Base-by-base conservation (phyloP, 2,113 vertebrate species). In the Lethenteron camtschaticum region DNA sequence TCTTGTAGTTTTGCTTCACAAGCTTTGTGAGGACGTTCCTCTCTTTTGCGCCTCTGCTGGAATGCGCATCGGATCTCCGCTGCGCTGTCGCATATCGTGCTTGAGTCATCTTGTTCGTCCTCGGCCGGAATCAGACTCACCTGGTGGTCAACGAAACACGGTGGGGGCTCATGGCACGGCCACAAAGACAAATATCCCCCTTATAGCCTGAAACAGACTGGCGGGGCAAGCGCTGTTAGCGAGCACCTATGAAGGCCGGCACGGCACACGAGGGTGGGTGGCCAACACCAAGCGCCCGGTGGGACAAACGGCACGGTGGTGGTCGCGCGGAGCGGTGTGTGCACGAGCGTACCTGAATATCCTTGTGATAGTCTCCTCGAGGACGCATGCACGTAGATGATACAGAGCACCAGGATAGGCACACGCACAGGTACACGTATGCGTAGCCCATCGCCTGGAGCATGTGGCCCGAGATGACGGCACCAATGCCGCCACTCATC, bases 401-500 rank as follows among this genome's bases (percentile, higher is more conserved):
- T 66, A 24, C 63, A 66, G 63, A 66, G 63, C 63, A 66, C n/a
- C n/a, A 16, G 24, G n/a, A 66, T 16, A n/a, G n/a, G 24, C n/a
- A 9, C n/a, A 24, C n/a, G 63, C 63, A 66, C 8, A 66, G 63
- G 63, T 66, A 66, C 63, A 66, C 63, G 24, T 9, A 66, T 66
- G 63, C 63, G 24, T 66, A 66, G 10, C 63, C 63, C 10, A 66
- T 24, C 24, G 63, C 63, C 10, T 66, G n/a, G n/a, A 66, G 24
- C 63, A 66, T 16, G 24, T 66, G 24, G 63, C 63, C 63, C 9
- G 63, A 66, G 63, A 66, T 24, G 63, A 66, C n/a, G 24, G n/a
- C 63, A 11, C 63, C 63, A 16, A 24, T 66, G n/a, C 63, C 63
- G 9, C 63, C 63, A 66, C 8, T 16, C 9, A 66, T n/a, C 24